phyloP scores from a whole-genome alignment of 2,113 vertebrate genomes.

The Cryptotis parvus region DNA sequence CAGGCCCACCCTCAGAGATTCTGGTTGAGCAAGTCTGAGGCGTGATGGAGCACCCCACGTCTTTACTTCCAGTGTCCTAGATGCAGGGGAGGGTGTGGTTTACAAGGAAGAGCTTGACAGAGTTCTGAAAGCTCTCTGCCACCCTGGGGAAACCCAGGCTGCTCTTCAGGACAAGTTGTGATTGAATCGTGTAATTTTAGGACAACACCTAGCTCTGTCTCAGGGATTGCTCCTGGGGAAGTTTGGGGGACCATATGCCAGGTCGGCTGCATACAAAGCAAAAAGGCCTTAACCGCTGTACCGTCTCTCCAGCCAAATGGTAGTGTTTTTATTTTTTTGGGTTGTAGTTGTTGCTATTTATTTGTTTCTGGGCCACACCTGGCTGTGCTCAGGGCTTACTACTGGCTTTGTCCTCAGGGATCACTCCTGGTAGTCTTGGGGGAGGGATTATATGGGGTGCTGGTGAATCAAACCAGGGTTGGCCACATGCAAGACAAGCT shows the following conservation, averaged over 20 bases:
- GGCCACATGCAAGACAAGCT: too few species aligned
- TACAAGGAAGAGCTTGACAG: background rate
- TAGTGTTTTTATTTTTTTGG: too few species aligned
- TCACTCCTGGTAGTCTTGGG: too few species aligned
- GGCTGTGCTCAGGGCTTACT: too few species aligned
- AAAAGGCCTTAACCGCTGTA: too few species aligned
- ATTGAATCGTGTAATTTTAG: background rate
- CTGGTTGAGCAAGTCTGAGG: conserved; percentile 7
- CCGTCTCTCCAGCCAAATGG: too few species aligned
- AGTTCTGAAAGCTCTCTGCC: background rate
- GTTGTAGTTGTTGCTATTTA: too few species aligned
- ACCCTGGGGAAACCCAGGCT: background rate
- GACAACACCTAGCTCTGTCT: background rate
- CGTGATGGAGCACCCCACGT: background rate
- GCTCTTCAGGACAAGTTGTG: background rate
- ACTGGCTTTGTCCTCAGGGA: too few species aligned
- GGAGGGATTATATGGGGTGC: background rate
- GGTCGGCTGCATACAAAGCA: too few species aligned
- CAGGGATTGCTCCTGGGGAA: too few species aligned
- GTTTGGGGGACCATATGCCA: too few species aligned
- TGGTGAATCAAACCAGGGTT: background rate
- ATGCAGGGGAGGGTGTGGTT: background rate
- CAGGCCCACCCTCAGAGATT: background rate
- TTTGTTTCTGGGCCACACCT: too few species aligned
- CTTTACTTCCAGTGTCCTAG: conserved; percentile 44